These are phyloP conservation scores for Lynx canadensis DNA, from an alignment of 2,113 vertebrate species.

Conservation along the genomic window DNA sequence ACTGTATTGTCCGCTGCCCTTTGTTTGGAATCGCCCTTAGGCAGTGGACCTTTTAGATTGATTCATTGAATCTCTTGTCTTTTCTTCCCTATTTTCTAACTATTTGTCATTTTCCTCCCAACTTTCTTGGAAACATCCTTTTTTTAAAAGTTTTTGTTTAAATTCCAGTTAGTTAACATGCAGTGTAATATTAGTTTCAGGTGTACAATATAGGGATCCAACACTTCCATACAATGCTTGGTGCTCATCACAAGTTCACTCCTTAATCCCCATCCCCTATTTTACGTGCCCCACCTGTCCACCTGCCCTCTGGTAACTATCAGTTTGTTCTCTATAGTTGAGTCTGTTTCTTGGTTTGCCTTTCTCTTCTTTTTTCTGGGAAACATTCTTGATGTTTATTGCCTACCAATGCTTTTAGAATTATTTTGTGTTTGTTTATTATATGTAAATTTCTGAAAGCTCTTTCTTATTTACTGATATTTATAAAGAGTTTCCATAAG, in stretches of 20 bases:
- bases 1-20: not conserved
- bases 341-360: not conserved
- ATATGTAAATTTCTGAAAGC: not conserved
- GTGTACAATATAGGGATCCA: not conserved
- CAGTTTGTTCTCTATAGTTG: not conserved
- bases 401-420: not conserved
- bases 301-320: not conserved
- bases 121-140: not conserved
- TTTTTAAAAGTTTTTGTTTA: not conserved
- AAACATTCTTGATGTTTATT: not conserved
- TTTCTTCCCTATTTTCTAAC: not conserved
- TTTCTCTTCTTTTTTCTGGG: not conserved
- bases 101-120: not conserved
- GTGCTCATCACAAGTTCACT: not conserved
- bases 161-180: not conserved
- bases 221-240: not conserved
- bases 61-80: not conserved
- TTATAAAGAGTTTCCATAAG: not conserved
- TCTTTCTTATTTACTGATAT: not conserved
- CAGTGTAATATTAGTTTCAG: not conserved
- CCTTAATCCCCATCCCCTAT: not conserved
- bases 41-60: not conserved
- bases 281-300: not conserved
- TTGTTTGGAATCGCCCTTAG: not conserved
- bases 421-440: not conserved